phyloP scores from a whole-genome alignment of 1,140 invertebrate species.

The Lucilia sericata region DNA sequence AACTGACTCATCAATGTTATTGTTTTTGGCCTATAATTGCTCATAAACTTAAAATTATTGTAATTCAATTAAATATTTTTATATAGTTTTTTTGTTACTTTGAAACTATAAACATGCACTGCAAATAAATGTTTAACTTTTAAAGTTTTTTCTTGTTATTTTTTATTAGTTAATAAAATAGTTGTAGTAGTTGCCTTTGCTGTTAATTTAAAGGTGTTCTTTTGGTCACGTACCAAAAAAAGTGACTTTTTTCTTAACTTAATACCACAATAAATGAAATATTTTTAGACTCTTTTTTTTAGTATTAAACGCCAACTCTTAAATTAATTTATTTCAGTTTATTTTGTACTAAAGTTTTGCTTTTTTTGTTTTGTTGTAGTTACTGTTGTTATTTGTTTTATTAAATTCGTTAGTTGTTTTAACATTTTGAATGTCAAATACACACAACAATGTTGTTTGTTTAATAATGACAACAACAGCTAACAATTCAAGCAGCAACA shows the following conservation, averaged over 20 bases:
- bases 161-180: background rate
- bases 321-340: background rate
- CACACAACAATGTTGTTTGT: too few species aligned
- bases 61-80: conserved; percentile 11
- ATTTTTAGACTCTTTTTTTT: background rate
- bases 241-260: background rate
- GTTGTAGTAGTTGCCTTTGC: too few species aligned
- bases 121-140: conserved; percentile 15
- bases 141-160: background rate
- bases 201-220: conserved; percentile 30
- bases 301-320: conserved; percentile 12
- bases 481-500: background rate
- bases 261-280: background rate
- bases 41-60: background rate
- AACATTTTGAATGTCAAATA: conserved; percentile 10
- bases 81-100: background rate
- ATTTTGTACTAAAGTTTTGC: too few species aligned
- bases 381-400: background rate
- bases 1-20: background rate
- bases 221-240: conserved; percentile 26
- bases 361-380: background rate
- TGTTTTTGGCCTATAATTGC: too few species aligned
- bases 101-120: background rate
- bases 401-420: background rate
- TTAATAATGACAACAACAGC: background rate